phyloP scores from a whole-genome alignment of 2,797 vertebrate species.

The Mormyrus proboscirostris region DNA sequence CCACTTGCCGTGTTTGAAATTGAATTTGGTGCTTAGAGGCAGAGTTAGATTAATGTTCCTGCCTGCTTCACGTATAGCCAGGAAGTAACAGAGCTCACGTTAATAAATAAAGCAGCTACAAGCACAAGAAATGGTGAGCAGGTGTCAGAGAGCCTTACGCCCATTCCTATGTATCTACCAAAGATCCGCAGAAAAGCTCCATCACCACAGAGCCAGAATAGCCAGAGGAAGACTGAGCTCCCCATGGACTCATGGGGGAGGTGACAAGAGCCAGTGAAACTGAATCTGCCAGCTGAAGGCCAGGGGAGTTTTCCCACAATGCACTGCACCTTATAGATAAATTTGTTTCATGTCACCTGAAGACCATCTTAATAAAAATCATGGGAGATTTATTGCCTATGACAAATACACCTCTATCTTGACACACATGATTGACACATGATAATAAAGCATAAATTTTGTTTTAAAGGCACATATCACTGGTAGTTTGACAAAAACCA shows the following conservation, averaged over 20 bases:
- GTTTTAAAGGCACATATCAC: not conserved
- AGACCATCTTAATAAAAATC: not conserved
- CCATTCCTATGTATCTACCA: not conserved
- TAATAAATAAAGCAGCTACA: not conserved
- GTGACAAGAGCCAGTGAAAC: not conserved
- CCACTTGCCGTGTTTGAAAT: slow-evolving; percentile 17
- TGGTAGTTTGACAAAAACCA: not conserved
- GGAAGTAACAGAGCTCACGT: not conserved
- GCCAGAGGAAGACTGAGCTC: not conserved
- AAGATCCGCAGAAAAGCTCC: not conserved
- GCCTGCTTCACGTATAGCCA: not conserved
- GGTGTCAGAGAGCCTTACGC: slow-evolving; percentile 29
- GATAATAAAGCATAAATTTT: not conserved
- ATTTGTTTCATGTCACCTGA: not conserved
- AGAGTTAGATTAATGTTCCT: slow-evolving; percentile 17
- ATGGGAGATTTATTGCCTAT: not conserved
- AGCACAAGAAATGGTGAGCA: not conserved
- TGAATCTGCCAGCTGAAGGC: not conserved
- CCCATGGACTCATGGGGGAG: not conserved
- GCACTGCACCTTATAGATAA: not conserved
- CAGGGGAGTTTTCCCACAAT: not conserved
- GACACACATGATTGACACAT: not conserved
- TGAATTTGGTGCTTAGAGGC: slow-evolving; percentile 16
- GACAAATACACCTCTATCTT: not conserved
- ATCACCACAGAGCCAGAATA: not conserved